Conservation (phyloP, 1,140 invertebrate genomes). For the Pinna nobilis region DNA sequence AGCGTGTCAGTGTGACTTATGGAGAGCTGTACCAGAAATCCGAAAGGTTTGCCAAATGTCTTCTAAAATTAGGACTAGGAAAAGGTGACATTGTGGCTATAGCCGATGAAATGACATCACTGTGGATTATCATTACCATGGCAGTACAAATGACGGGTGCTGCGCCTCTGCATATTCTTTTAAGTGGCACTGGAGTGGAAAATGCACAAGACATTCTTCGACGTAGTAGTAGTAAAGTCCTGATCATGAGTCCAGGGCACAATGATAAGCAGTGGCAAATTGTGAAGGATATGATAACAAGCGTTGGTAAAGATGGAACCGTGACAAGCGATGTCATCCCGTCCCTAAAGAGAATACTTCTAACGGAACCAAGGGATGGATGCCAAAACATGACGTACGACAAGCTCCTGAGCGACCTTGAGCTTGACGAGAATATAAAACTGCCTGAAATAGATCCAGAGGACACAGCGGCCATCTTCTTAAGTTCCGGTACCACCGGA, state of each 20-base stretch:
- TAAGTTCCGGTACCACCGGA: conserved; percentile 19
- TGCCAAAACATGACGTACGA: neutral
- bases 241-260: neutral
- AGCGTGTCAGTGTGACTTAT: neutral
- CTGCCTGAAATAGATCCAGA: conserved; percentile 14
- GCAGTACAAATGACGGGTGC: neutral
- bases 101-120: neutral
- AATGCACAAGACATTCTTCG: neutral
- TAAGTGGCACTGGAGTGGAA: neutral
- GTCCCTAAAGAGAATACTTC: neutral
- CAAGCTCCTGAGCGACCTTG: neutral
- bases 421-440: neutral
- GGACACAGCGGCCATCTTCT: conserved; percentile 10
- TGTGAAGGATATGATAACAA: neutral
- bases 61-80: neutral
- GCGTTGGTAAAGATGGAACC: neutral
- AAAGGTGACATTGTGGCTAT: conserved; percentile 1
- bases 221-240: neutral
- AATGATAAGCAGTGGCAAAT: neutral
- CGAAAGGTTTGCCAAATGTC: neutral
- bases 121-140: neutral
- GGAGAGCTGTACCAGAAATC: neutral
- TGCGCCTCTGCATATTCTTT: neutral
- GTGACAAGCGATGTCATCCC: neutral
- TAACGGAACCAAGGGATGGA: neutral